Percentiles rank a stretch among this genome's conserved stretches.
These are phyloP conservation scores for Podarcis lilfordi DNA, from an alignment of 2,797 vertebrate genomes.

Conservation along the genomic window DNA sequence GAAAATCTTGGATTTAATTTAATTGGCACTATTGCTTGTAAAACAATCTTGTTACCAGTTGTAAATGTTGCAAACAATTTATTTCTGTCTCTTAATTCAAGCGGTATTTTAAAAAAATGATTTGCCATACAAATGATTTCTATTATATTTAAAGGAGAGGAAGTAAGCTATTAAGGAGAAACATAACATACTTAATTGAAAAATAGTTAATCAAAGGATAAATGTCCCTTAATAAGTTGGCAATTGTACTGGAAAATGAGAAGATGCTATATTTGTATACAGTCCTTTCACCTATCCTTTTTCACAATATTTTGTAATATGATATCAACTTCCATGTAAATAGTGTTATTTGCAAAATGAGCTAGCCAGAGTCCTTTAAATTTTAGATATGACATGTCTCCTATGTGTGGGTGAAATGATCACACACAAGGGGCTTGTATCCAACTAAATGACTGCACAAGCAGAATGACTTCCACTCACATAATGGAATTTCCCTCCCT, in stretches of 20 bases:
- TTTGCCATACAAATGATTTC: not conserved
- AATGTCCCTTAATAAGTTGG: not conserved
- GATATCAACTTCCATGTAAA: constrained; percentile 19
- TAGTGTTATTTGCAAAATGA: not conserved
- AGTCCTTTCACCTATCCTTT: not conserved
- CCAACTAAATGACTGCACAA: too few species aligned
- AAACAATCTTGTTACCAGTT: not conserved
- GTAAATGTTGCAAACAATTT: not conserved
- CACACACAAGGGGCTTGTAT: not conserved
- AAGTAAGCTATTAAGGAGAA: not conserved
- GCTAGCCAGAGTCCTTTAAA: not conserved
- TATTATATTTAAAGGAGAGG: not conserved
- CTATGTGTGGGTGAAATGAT: fast-evolving
- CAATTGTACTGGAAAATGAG: not conserved
- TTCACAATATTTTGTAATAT: constrained; percentile 2
- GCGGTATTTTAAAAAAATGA: not conserved
- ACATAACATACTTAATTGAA: not conserved
- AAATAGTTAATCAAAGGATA: not conserved
- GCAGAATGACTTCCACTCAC: too few species aligned
- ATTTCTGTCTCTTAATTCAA: not conserved
- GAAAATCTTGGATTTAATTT: not conserved
- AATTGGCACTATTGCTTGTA: not conserved
- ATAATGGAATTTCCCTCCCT: too few species aligned
- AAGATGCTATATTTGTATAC: not conserved
- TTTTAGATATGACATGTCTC: not conserved